phyloP scores from a whole-genome alignment of 2,797 vertebrate species.

The Ciconia nigra region DNA sequence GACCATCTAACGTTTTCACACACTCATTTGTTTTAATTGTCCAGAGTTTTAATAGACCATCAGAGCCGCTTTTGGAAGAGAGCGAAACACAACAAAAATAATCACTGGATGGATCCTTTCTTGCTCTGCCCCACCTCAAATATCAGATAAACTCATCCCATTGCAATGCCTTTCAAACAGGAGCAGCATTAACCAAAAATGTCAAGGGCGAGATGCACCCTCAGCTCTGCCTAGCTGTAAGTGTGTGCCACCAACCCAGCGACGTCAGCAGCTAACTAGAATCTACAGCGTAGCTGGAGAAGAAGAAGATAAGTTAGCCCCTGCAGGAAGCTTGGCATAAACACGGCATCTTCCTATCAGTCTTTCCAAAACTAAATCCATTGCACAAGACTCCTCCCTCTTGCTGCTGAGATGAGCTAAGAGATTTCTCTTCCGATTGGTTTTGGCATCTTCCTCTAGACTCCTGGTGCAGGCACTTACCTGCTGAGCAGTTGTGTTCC shows the following conservation, averaged over 20 bases:
- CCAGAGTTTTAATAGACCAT: conserved; percentile 95
- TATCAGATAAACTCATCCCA: background rate
- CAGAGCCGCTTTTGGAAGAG: conserved; percentile 82
- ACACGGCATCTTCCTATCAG: background rate
- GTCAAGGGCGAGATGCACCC: background rate
- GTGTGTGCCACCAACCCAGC: background rate
- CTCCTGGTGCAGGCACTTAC: conserved; percentile 58
- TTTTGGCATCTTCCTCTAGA: background rate
- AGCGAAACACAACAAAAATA: background rate
- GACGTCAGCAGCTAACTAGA: background rate
- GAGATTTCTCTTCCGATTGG: background rate
- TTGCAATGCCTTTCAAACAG: background rate
- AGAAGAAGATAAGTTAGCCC: background rate
- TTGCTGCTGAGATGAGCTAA: background rate
- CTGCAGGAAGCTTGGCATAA: background rate
- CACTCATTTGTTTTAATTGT: conserved; percentile 97
- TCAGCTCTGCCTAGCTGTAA: background rate
- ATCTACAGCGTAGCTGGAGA: background rate
- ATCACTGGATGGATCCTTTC: background rate
- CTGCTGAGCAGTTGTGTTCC: conserved; percentile 92
- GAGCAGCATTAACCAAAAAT: background rate
- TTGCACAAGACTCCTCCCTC: background rate
- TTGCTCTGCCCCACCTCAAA: background rate
- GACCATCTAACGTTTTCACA: conserved; percentile 90
- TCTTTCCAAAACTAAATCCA: background rate